phyloP scores from a whole-genome alignment of 2,888 invertebrate species.

The Xestia sexstrigata region DNA sequence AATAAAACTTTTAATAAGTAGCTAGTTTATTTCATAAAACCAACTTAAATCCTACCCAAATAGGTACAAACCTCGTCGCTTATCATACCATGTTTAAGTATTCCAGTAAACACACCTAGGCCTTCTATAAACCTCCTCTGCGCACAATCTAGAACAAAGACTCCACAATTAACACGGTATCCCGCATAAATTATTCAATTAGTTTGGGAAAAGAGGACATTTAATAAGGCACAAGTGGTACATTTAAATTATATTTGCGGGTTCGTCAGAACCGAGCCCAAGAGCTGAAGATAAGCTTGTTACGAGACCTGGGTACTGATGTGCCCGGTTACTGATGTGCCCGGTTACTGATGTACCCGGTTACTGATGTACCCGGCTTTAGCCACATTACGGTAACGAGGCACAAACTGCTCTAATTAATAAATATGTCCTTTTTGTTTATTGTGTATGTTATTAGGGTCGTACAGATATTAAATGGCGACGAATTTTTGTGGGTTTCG shows the following conservation, averaged over 20 bases:
- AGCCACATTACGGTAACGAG: constrained; percentile 31
- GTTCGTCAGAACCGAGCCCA: constrained; percentile 15
- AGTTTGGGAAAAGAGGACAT: constrained; percentile 21
- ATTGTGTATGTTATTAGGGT: constrained; percentile 22
- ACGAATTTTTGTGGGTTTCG: neutral
- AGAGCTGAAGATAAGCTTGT: constrained; percentile 40
- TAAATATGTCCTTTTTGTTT: constrained; percentile 47
- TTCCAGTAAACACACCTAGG: neutral
- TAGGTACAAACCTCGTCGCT: neutral
- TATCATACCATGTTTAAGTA: neutral
- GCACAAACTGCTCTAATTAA: constrained; percentile 46
- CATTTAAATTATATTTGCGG: constrained; percentile 35
- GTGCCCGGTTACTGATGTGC: neutral
- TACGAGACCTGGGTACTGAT: constrained; percentile 18
- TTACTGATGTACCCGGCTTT: neutral
- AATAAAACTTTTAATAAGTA: neutral
- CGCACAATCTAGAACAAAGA: constrained; percentile 16
- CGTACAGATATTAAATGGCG: neutral
- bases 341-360: constrained; percentile 15
- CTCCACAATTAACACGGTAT: constrained; percentile 12
- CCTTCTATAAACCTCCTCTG: neutral
- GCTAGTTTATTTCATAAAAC: neutral
- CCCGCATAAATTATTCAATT: constrained; percentile 50
- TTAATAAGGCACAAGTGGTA: constrained; percentile 46
- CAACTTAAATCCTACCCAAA: neutral